Percentiles rank a stretch among this genome's conserved stretches.
phyloP scores from a whole-genome alignment of 2,888 invertebrate genomes.

The Anthophora plumipes region DNA sequence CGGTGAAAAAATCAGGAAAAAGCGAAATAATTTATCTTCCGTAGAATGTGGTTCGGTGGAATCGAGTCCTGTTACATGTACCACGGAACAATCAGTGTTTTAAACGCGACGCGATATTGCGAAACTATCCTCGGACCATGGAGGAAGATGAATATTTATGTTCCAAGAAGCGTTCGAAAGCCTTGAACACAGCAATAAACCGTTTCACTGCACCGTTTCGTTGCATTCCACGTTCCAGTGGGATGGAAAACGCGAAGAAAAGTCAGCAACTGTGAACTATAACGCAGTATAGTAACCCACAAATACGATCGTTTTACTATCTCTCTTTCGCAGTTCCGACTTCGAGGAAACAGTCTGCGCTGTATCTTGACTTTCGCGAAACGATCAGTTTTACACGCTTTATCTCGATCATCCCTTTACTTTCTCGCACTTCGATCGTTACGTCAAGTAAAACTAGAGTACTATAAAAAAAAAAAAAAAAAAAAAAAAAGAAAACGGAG shows the following conservation, averaged over 20 bases:
- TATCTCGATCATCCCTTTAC: neutral
- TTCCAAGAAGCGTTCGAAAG: constrained; percentile 58
- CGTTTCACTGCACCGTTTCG: constrained; percentile 67
- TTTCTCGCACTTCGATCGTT: neutral
- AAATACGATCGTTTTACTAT: constrained; percentile 5
- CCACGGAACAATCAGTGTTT: constrained; percentile 44
- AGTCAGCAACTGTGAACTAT: constrained; percentile 20
- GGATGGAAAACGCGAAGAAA: constrained; percentile 48
- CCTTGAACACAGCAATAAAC: constrained; percentile 70
- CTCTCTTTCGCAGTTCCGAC: neutral
- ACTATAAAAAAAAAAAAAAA: too few relatives aligned
- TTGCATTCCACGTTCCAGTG: constrained; percentile 58
- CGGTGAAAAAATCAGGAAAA: neutral
- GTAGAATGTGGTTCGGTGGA: constrained; percentile 14
- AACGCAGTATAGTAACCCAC: constrained; percentile 12
- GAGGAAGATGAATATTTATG: constrained; percentile 71
- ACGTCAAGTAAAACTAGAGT: too few relatives aligned
- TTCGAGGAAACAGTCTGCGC: neutral
- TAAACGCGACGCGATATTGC: constrained; percentile 55
- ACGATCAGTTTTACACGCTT: neutral
- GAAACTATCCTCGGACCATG: constrained; percentile 57
- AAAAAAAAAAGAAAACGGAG: too few relatives aligned
- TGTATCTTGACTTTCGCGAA: neutral
- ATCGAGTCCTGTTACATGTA: constrained; percentile 37
- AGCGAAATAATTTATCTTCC: neutral